Base-by-base conservation (phyloP, 1,140 invertebrate species). In the Achroia grisella region DNA sequence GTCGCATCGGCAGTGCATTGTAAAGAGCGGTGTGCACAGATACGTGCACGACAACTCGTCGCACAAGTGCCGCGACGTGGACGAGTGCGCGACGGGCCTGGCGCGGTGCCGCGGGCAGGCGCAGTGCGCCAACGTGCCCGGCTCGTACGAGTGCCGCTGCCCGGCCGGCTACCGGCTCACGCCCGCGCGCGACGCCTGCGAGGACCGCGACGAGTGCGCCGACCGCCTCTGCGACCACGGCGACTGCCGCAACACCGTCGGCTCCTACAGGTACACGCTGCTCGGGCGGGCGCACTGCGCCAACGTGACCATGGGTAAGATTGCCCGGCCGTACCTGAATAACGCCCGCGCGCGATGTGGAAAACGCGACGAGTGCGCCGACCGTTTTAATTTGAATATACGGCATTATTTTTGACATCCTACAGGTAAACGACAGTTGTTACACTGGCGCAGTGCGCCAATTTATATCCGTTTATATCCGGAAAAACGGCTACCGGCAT, bases 281-380 rank as follows among this genome's bases (percentile, higher is more conserved):
- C n/a, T n/a, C n/a, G n/a, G n/a, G n/a, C n/a, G n/a, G n/a, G 71
- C 91, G 93, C 69, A 94, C 94, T 9, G 94, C 93, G 95, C 75
- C 89, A 91, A 30, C 97, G 96, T 43, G 79, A 80, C 44, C 69
- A 75, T 39, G 76, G 79, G 79, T 80, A 31, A 46, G 57, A 53
- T 4, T 9, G n/a, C n/a, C n/a, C n/a, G n/a, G n/a, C n/a, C n/a
- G n/a, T n/a, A n/a, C n/a, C n/a, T n/a, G n/a, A n/a, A n/a, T n/a
- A n/a, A n/a, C n/a, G n/a, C n/a, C n/a, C n/a, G n/a, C n/a, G n/a
- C n/a, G n/a, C n/a, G n/a, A n/a, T n/a, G n/a, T n/a, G n/a, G n/a
- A n/a, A n/a, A n/a, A n/a, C n/a, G n/a, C n/a, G n/a, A n/a, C n/a
- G n/a, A n/a, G n/a, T n/a, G n/a, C n/a, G n/a, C n/a, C n/a, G n/a